These are phyloP conservation scores for Alosa sapidissima DNA, from an alignment of 2,797 vertebrate species.

Conservation along the genomic window DNA sequence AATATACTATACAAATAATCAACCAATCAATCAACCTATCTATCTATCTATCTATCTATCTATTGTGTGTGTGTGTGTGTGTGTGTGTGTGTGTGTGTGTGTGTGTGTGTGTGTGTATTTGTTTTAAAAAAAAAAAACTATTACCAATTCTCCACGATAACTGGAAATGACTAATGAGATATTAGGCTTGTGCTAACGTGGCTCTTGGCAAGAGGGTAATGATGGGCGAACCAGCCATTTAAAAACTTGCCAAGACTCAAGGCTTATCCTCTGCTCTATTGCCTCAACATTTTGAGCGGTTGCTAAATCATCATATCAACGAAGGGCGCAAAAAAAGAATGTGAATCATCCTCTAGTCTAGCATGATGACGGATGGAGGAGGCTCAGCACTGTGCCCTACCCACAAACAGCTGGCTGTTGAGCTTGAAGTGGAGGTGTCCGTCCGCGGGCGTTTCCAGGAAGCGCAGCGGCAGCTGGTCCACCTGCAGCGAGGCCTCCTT, in stretches of 20 bases:
- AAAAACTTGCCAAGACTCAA: not conserved
- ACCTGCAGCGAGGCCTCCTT: slow-evolving; percentile 89
- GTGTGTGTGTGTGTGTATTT: not conserved
- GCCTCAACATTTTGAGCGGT: not conserved
- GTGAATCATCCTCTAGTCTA: not conserved
- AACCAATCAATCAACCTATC: too few species aligned
- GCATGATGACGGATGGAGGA: not conserved
- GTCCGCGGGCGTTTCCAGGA: slow-evolving; percentile 79
- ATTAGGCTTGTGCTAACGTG: not conserved
- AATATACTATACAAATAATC: too few species aligned
- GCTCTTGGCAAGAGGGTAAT: slow-evolving; percentile 4
- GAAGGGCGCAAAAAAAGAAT: not conserved
- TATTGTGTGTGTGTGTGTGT: not conserved
- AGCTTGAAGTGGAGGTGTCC: slow-evolving; percentile 87
- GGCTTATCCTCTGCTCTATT: not conserved
- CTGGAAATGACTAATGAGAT: slow-evolving; percentile 9
- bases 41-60: too few species aligned
- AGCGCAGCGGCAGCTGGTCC: slow-evolving; percentile 83
- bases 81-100: not conserved
- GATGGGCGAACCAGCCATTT: slow-evolving; percentile 2
- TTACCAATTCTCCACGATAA: not conserved
- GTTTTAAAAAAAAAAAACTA: not conserved
- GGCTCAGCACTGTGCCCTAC: slow-evolving; percentile 64
- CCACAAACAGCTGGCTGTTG: slow-evolving; percentile 92
- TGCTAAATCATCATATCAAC: not conserved